Evolutionary conservation across 2,797 vertebrate genomes (phyloP), one percentile per base, ranked within the genome.

Genomic region (Myioborus melanocephalus): DNA sequence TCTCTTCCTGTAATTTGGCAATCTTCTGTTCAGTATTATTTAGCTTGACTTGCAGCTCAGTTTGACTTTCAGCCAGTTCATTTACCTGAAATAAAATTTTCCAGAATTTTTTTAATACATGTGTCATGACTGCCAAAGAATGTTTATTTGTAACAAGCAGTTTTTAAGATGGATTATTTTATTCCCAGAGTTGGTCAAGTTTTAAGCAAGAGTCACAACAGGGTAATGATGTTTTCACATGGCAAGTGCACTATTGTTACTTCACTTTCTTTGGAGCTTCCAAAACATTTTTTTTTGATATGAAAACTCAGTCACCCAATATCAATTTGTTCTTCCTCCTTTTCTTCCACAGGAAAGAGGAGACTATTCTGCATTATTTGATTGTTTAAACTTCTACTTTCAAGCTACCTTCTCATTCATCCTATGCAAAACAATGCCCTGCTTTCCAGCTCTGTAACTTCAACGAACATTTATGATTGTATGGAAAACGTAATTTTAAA

Each of bases 21-120:
- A 94, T 87, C 56, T 96, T 87, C 78, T 94, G 87, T 16, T 94
- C 82, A 41, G 91, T 57, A 23, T 94, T 83, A 5, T 64, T 82
- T 64, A 98, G 89, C 77, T 98, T 95, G 61, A 35, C 89, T 90
- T 97, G 97, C 34, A 98, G 94, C 28, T 95, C 84, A 34, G 14
- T 52, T 71, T 8, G 88, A 84, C 87, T 95, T 57, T 78, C 90
- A 30, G 83, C 78, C 69, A 98, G 80, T 52, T 94, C 90, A 57
- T 93, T 97, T 76, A 98, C 87, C 98, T 98, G 93, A 82, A 97
- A 97, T 87, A 9, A 61, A 75, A 76, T 65, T 73, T 72, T 52
- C 30, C 27, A 39, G 71, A 80, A 84, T 80, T 83, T 37, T 90
- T 82, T 90, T 65, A 66, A 57, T 50, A 55, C 7, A 10, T 1